Base-by-base conservation (phyloP, 2,797 vertebrate species). In the Micromesistius poutassou region DNA sequence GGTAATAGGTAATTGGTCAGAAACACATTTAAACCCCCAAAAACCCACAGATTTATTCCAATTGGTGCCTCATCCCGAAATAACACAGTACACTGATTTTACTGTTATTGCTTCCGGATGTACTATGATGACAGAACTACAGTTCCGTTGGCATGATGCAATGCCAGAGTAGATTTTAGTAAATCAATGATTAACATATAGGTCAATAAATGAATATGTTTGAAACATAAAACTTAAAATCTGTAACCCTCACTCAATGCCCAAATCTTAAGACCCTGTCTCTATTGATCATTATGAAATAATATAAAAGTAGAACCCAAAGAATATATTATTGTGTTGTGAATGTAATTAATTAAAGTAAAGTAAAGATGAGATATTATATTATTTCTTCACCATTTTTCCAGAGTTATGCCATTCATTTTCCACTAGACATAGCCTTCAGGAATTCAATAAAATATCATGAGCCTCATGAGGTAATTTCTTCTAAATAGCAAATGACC, bases 281-380 rank as follows among this genome's bases (percentile, higher is more conserved):
- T 6, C 50, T 19, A 19, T 55, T 10, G 55, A 62, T 62, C 7
- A 25, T 62, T 62, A 62, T 62, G 22, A n/a, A 62, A 62, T n/a
- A 4, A 62, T 8, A 25, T 62, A 8, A 25, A 62, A 62, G 22
- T 62, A 62, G 55, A 62, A 62, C n/a, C n/a, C 22, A 62, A 5
- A 62, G 6, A 25, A 50, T 19, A 62, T 62, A 50, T 22, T 8
- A 25, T 77, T 85, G 78, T 79, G 76, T 79, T 84, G 83, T 85
- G 74, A 85, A 85, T 76, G 76, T 72, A 72, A 81, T 30, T 50
- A 30, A 73, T 78, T 71, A n/a, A n/a, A n/a, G n/a, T n/a, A n/a
- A n/a, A n/a, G 80, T 62, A 10, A 62, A n/a, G 19, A 22, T 55
- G 14, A 14, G 12, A 46, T 50, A 50, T 13, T 50, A 22, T 22